Conservation (phyloP, 2,113 vertebrate species). For the Corythaeola cristata region DNA sequence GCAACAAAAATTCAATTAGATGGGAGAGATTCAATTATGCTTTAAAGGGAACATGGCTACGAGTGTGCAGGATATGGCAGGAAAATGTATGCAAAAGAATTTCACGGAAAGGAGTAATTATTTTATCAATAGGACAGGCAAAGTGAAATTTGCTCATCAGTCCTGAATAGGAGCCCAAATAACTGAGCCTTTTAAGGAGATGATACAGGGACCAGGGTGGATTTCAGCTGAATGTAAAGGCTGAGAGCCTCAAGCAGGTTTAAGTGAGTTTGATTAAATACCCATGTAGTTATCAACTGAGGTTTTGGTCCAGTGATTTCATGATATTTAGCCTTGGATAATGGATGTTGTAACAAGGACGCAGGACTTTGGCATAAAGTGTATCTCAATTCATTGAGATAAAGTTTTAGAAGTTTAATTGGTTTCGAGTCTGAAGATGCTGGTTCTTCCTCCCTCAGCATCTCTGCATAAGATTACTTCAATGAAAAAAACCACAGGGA, state of each 20-base stretch:
- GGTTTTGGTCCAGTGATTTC: neutral
- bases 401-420: neutral
- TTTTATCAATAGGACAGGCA: neutral
- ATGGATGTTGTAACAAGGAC: neutral
- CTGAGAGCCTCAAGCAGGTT: neutral
- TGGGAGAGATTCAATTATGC: neutral
- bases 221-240: neutral
- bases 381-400: neutral
- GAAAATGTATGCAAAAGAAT: neutral
- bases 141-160: neutral
- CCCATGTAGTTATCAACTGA: neutral
- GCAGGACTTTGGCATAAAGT: neutral
- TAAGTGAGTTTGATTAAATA: neutral
- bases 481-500: constrained; percentile 29
- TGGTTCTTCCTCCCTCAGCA: neutral
- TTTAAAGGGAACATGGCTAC: neutral
- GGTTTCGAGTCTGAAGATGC: neutral
- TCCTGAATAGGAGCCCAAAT: neutral
- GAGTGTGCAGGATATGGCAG: neutral
- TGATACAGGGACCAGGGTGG: neutral
- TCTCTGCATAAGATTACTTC: neutral
- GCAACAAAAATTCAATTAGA: neutral
- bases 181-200: neutral
- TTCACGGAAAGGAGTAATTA: neutral
- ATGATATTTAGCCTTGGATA: neutral